Conservation (phyloP, 2,113 vertebrate genomes). For the Cebus imitator region DNA sequence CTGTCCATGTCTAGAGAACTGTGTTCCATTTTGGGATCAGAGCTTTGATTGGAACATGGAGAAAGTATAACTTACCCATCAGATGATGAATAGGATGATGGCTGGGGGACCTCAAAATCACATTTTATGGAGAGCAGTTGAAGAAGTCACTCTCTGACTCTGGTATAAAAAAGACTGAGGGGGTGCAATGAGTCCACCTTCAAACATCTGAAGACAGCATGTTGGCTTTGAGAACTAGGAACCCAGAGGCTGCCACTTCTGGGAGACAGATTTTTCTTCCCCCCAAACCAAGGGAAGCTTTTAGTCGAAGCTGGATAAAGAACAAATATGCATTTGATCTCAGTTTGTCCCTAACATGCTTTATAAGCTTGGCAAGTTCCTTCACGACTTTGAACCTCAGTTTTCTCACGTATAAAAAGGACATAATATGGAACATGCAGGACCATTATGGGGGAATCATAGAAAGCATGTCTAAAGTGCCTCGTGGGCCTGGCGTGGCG, state of each 20-base stretch:
- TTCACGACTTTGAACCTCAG: neutral
- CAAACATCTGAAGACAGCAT: neutral
- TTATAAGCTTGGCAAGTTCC: neutral
- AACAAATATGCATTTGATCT: neutral
- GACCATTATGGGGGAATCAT: neutral
- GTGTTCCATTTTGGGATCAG: neutral
- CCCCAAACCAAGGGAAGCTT: neutral
- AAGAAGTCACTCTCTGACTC: neutral
- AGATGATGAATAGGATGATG: neutral
- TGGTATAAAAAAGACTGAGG: neutral
- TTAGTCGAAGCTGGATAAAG: neutral
- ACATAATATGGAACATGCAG: neutral
- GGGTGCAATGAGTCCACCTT: neutral
- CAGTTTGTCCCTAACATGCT: neutral
- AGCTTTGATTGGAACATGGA: neutral
- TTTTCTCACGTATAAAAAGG: neutral
- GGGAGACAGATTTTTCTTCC: neutral
- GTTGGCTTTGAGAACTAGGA: neutral
- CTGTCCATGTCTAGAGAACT: neutral
- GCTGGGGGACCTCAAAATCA: neutral
- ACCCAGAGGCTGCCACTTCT: neutral
- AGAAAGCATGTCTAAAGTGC: neutral
- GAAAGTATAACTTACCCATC: neutral
- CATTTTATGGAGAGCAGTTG: neutral
- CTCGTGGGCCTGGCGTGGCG: accelerated